A percentile compares a stretch with the other conserved stretches of the same genome.
Evolutionary conservation across 2,797 vertebrate species (phyloP).

Genomic region (Sebastes steindachneri): DNA sequence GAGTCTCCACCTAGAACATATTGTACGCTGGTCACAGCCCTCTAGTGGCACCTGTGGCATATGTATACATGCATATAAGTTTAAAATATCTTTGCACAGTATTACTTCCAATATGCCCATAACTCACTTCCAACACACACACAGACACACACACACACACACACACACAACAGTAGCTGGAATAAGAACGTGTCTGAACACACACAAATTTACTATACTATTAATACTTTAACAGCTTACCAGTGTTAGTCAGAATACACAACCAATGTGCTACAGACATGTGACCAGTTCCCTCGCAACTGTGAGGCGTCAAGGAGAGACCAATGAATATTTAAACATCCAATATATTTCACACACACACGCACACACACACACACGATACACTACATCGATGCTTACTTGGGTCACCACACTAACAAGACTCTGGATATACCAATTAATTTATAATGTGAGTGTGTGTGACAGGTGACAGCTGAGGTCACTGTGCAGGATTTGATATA

Average conservation of each 20-base stretch:
- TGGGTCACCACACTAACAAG: slow-evolving; percentile 55
- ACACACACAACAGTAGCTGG: neutral
- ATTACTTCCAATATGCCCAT: neutral
- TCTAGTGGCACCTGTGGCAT: too few species aligned
- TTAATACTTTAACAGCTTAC: slow-evolving; percentile 1
- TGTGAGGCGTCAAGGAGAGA: slow-evolving; percentile 12
- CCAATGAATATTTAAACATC: slow-evolving; percentile 66
- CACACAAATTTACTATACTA: neutral
- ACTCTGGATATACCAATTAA: slow-evolving; percentile 44
- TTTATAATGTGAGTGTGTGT: slow-evolving; percentile 36
- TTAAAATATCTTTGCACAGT: too few species aligned
- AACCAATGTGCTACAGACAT: neutral
- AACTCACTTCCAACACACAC: neutral
- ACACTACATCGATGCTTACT: slow-evolving; percentile 37
- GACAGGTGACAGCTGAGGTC: slow-evolving; percentile 56
- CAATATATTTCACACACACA: slow-evolving; percentile 11
- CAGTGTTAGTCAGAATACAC: neutral
- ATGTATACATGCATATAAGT: too few species aligned
- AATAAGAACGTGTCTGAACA: neutral
- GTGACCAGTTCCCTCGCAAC: slow-evolving; percentile 16
- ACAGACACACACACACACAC: neutral
- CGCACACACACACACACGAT: too few species aligned
- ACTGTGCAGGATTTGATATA: slow-evolving; percentile 52
- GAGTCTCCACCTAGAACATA: too few species aligned
- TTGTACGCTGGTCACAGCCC: too few species aligned